These are phyloP conservation scores for Carettochelys insculpta DNA, from an alignment of 2,113 vertebrate genomes.

Conservation along the genomic window DNA sequence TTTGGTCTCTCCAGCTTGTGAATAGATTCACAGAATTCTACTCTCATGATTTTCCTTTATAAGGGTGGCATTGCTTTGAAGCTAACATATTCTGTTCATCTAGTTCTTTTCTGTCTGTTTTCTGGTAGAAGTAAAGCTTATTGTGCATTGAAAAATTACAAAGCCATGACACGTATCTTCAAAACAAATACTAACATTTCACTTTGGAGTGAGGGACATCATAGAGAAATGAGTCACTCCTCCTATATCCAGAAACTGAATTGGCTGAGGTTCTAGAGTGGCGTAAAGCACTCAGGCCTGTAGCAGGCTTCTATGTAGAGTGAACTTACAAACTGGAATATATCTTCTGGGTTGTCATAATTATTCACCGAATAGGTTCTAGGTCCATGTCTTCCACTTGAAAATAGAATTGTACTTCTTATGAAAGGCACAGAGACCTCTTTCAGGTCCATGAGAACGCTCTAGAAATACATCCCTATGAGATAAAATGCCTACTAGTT, in stretches of 20 bases:
- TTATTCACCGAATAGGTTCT: rapidly evolving
- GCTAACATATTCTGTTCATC: rapidly evolving
- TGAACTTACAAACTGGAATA: not conserved
- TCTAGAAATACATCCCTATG: not conserved
- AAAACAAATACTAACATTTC: not conserved
- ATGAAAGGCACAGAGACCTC: rapidly evolving
- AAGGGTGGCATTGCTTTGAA: not conserved
- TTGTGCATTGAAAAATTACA: not conserved
- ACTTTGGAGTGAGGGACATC: not conserved
- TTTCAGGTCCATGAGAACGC: not conserved
- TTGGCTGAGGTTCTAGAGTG: not conserved
- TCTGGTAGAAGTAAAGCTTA: not conserved
- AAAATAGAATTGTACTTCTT: not conserved
- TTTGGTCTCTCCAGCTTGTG: not conserved
- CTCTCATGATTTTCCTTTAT: not conserved
- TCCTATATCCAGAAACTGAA: not conserved
- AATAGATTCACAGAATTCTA: rapidly evolving
- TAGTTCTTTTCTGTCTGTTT: not conserved
- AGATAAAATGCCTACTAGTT: too few species aligned
- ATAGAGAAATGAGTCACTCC: rapidly evolving
- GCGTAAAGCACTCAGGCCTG: not conserved
- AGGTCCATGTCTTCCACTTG: not conserved
- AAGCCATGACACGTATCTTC: not conserved
- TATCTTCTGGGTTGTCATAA: not conserved
- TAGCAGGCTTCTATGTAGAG: not conserved